These are phyloP conservation scores for Mermis nigrescens DNA, from an alignment of 2,888 invertebrate genomes.

Conservation along the genomic window DNA sequence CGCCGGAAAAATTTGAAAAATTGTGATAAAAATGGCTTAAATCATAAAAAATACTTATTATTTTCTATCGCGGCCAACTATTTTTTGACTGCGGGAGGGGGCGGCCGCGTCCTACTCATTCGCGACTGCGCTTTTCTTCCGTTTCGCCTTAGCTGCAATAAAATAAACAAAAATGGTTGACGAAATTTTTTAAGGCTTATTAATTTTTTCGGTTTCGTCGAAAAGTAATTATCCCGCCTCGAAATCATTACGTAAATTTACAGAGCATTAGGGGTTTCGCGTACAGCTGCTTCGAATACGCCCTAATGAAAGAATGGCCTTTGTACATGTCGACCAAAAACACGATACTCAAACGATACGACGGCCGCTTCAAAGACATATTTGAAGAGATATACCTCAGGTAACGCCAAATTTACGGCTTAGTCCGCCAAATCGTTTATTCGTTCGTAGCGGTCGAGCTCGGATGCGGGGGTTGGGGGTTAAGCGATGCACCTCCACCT, in stretches of 20 bases:
- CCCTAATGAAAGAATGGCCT: conserved; percentile 63
- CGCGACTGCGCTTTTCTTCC: neutral
- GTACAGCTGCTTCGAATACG: conserved; percentile 67
- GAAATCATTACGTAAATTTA: conserved; percentile 15
- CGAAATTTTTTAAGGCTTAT: neutral
- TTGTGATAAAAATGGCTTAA: too few species aligned
- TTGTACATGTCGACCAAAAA: conserved; percentile 77
- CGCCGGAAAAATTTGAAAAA: too few species aligned
- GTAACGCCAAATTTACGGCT: conserved; percentile 41
- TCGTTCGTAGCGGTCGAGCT: neutral
- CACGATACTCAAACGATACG: conserved; percentile 68
- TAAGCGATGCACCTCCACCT: too few species aligned
- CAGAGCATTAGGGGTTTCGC: conserved; percentile 58
- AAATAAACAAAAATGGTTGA: too few species aligned
- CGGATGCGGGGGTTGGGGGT: too few species aligned
- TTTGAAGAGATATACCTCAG: conserved; percentile 67
- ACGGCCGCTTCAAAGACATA: conserved; percentile 75
- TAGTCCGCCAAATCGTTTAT: neutral
- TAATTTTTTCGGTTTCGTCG: conserved; percentile 32
- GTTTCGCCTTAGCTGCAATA: too few species aligned
- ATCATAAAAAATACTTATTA: too few species aligned
- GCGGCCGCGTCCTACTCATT: too few species aligned
- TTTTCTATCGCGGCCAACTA: too few species aligned
- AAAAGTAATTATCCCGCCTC: too few species aligned
- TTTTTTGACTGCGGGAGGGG: too few species aligned